These are phyloP conservation scores for Dreissena rostriformis DNA, from an alignment of 1,140 invertebrate genomes.

Conservation along the genomic window DNA sequence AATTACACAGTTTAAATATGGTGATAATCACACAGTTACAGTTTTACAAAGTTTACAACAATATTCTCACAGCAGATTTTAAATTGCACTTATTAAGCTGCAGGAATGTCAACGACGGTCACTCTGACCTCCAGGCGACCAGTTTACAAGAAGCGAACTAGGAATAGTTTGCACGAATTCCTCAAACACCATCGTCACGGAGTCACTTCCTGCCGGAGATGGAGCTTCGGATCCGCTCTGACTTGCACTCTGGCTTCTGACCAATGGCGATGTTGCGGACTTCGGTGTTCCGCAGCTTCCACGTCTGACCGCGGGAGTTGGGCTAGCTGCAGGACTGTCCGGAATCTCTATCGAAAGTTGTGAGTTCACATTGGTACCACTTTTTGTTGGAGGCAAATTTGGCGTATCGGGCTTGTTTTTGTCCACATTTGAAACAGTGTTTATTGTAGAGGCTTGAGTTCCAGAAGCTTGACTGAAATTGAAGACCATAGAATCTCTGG, in stretches of 20 bases:
- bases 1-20: too few species aligned
- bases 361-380: not conserved
- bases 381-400: not conserved
- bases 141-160: not conserved
- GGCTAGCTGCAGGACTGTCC: constrained; percentile 28
- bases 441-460: not conserved
- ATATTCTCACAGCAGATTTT: too few species aligned
- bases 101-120: too few species aligned
- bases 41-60: too few species aligned
- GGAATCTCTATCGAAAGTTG: constrained; percentile 41
- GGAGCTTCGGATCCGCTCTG: constrained; percentile 27
- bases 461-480: constrained; percentile 13
- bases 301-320: not conserved
- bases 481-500: constrained; percentile 12
- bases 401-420: constrained; percentile 17
- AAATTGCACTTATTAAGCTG: too few species aligned
- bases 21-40: too few species aligned
- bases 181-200: constrained; percentile 53
- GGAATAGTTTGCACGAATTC: constrained; percentile 56
- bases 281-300: not conserved
- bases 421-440: not conserved
- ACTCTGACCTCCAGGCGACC: not conserved
- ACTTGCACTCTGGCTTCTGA: constrained; percentile 17
- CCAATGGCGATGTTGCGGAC: constrained; percentile 5
- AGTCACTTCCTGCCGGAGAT: constrained; percentile 46